Evolutionary conservation across 2,888 invertebrate species (phyloP).

Genomic region (Rhodophaea formosa): DNA sequence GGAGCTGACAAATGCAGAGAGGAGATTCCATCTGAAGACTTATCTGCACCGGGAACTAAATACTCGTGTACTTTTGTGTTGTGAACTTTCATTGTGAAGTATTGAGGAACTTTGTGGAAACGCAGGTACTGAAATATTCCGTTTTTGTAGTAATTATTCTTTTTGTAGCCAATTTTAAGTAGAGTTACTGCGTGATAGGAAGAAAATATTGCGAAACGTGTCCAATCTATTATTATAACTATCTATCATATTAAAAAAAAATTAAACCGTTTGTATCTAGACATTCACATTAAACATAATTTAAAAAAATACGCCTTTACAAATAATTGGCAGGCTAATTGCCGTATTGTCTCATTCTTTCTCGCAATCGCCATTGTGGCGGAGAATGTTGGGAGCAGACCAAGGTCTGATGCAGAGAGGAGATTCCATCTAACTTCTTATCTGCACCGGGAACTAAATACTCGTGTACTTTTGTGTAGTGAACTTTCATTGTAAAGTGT

Average conservation of each 20-base stretch:
- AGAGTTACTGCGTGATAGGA: too few relatives aligned
- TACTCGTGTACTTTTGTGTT: slow-evolving; percentile 6
- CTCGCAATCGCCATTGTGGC: slow-evolving; percentile 77
- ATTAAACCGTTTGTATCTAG: too few relatives aligned
- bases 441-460: slow-evolving; percentile 2
- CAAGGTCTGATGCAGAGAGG: slow-evolving; percentile 58
- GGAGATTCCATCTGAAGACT: slow-evolving; percentile 26
- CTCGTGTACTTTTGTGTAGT: slow-evolving; percentile 6
- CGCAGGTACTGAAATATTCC: not conserved
- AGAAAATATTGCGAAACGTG: too few relatives aligned
- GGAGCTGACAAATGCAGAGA: slow-evolving; percentile 71
- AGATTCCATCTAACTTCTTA: slow-evolving; percentile 25
- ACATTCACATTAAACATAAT: too few relatives aligned
- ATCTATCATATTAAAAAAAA: too few relatives aligned
- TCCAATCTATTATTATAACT: too few relatives aligned
- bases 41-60: slow-evolving; percentile 7
- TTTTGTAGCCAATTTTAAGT: too few relatives aligned
- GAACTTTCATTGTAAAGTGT: not conserved
- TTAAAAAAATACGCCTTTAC: too few relatives aligned
- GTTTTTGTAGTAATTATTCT: not conserved
- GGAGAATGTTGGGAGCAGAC: slow-evolving; percentile 78
- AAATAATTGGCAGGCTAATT: slow-evolving; percentile 76
- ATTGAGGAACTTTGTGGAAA: not conserved
- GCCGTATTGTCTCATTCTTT: slow-evolving; percentile 73
- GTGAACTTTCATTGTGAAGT: not conserved